Evolutionary conservation across 37 sponge, comb jelly and placozoan genomes (phyloP).

Genomic region (Beroe ovata): DNA sequence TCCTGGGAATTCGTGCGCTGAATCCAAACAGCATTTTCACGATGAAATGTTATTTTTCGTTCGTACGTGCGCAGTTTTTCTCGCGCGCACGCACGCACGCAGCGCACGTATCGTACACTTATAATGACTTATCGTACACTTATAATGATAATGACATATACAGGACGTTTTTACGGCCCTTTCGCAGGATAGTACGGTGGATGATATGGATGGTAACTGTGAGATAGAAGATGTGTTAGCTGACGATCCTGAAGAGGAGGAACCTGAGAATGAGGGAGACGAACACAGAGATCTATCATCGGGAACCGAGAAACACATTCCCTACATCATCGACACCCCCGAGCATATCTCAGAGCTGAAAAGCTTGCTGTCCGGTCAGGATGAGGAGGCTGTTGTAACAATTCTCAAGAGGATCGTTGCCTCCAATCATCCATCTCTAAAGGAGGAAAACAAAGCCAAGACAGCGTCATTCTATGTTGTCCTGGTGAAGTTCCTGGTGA

Average conservation of each 20-base stretch:
- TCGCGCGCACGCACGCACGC: too few species aligned
- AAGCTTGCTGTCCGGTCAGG: not conserved
- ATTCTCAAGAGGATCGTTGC: conserved; percentile 73
- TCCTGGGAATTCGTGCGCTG: not conserved
- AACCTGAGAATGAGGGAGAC: conserved; percentile 9
- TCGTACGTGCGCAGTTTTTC: not conserved
- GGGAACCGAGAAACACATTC: not conserved
- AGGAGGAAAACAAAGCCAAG: conserved; percentile 71
- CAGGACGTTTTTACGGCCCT: too few species aligned
- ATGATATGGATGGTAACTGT: conserved; percentile 39
- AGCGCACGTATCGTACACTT: too few species aligned
- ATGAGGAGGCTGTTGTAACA: conserved; percentile 40
- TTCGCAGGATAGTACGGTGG: not conserved
- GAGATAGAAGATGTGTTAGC: conserved; percentile 14
- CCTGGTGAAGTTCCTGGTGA: conserved; percentile 15
- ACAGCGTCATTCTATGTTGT: conserved; percentile 57
- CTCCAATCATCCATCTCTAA: conserved; percentile 73
- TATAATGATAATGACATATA: too few species aligned
- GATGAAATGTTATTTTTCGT: not conserved
- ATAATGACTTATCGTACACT: too few species aligned
- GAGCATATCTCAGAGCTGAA: not conserved
- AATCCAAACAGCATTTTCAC: not conserved
- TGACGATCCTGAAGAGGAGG: conserved; percentile 65
- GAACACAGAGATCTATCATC: conserved; percentile 10
- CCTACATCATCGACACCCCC: conserved; percentile 6